Conservation (phyloP, 2,888 invertebrate genomes). For the Lepeophtheirus nordmannii region DNA sequence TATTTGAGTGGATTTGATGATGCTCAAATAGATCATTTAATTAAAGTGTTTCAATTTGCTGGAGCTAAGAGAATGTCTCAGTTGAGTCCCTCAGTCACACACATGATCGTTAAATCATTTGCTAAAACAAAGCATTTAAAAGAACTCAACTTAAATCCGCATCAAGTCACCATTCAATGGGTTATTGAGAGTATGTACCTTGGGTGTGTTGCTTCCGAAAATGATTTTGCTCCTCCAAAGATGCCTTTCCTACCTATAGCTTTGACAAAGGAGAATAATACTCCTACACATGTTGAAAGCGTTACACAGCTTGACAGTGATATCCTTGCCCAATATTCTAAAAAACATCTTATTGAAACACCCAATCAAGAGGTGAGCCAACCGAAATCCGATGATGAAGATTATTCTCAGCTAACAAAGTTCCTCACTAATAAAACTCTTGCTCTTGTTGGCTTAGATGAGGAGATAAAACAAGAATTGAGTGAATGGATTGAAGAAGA, state of each 20-base stretch:
- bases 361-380: background rate
- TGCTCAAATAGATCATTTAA: slow-evolving; percentile 50
- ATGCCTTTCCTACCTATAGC: background rate
- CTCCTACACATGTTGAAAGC: background rate
- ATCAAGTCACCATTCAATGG: slow-evolving; percentile 53
- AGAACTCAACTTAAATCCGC: background rate
- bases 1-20: slow-evolving; percentile 34
- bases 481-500: background rate
- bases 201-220: slow-evolving; percentile 45
- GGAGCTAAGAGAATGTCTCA: slow-evolving; percentile 68
- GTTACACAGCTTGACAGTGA: no score
- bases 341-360: background rate
- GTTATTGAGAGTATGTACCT: slow-evolving; percentile 51
- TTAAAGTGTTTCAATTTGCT: slow-evolving; percentile 56
- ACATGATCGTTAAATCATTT: slow-evolving; percentile 50
- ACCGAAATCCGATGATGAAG: no score
- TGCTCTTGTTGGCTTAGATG: slow-evolving; percentile 34
- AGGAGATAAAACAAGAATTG: slow-evolving; percentile 31
- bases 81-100: slow-evolving; percentile 59
- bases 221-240: slow-evolving; percentile 30
- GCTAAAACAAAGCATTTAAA: background rate
- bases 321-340: no score
- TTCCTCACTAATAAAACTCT: slow-evolving; percentile 32
- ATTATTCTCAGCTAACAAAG: no score
- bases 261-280: background rate